Evolutionary conservation across 2,113 vertebrate species (phyloP).

Genomic region (Orthonyx spaldingii): DNA sequence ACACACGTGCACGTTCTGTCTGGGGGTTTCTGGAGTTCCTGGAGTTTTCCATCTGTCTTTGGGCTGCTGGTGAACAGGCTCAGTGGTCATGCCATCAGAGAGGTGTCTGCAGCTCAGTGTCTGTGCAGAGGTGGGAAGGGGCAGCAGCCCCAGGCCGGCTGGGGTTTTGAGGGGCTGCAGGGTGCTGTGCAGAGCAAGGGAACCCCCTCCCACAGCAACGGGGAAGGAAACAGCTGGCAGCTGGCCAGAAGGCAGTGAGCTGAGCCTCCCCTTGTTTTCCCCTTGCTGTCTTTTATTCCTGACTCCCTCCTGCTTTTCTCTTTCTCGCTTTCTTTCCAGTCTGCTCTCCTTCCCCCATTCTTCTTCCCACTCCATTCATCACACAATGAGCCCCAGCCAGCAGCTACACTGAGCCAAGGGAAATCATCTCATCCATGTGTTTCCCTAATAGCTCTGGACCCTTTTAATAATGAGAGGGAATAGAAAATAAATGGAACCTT

Average conservation of each 20-base stretch:
- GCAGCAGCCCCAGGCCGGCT: background rate
- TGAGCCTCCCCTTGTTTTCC: slow-evolving; percentile 8
- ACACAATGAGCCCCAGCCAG: background rate
- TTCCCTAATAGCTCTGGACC: slow-evolving; percentile 33
- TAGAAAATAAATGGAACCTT: background rate
- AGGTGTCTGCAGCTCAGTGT: background rate
- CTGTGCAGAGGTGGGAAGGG: background rate
- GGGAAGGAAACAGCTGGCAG: background rate
- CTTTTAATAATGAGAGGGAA: slow-evolving; percentile 26
- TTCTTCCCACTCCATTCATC: slow-evolving; percentile 49
- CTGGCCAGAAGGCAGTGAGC: background rate
- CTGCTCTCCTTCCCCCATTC: background rate
- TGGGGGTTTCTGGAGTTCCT: background rate
- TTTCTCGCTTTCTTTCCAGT: background rate
- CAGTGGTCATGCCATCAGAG: background rate
- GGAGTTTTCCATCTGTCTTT: background rate
- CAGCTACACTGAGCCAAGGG: slow-evolving; percentile 7
- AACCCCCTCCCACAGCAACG: background rate
- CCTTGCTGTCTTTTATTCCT: background rate
- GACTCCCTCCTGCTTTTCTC: slow-evolving; percentile 18
- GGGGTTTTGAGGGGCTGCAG: background rate
- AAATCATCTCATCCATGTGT: slow-evolving; percentile 25
- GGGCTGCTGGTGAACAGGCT: background rate
- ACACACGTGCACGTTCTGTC: background rate
- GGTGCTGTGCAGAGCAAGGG: background rate